Evolutionary conservation across 1,140 invertebrate genomes (phyloP), one percentile per base, ranked within the genome.

Genomic region (Drosophila tristis): DNA sequence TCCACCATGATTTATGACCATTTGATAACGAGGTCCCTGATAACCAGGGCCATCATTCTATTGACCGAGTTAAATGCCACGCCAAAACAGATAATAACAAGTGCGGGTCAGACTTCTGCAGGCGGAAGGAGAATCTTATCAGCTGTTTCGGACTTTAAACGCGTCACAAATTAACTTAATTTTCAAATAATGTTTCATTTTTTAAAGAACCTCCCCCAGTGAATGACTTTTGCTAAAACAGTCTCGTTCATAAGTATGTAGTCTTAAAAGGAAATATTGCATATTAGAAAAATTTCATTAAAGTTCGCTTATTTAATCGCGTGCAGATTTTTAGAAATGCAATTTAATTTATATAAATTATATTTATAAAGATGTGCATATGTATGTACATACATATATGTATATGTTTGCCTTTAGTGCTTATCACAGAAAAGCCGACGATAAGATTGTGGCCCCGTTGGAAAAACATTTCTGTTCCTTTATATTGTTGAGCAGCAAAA

Each of bases 1-100:
- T 42, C 13, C 16, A 20, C 25, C 26, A 70, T 85, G 81, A 85
- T 86, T 80, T 77, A 85, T 77, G 60, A 49, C 43, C n/a, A 51
- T 25, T 13, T 35, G 73, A 85, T 85, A 85, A 74, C 44, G 15
- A 25, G 8, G 16, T 45, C 45, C 23, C n/a, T 66, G 62, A 72
- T 59, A 62, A 45, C 54, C 45, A 60, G 39, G 13, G 57, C 15
- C 26, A 45, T 53, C 55, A 42, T 56, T 71, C 60, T 45, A 43
- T 29, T 76, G 60, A 76, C 80, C 72, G 64, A 82, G 70, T 84
- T 79, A 84, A 44, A 56, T 39, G 61, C 42, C 56, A 66, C 31
- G 16, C 44, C 13, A 15, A 15, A 45, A 23, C 39, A 68, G 53
- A 58, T 71, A 70, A 26, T 50, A 45, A 29, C 4, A 59, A 49